Conservation (phyloP, 2,113 vertebrate genomes). For the Salvator merianae region DNA sequence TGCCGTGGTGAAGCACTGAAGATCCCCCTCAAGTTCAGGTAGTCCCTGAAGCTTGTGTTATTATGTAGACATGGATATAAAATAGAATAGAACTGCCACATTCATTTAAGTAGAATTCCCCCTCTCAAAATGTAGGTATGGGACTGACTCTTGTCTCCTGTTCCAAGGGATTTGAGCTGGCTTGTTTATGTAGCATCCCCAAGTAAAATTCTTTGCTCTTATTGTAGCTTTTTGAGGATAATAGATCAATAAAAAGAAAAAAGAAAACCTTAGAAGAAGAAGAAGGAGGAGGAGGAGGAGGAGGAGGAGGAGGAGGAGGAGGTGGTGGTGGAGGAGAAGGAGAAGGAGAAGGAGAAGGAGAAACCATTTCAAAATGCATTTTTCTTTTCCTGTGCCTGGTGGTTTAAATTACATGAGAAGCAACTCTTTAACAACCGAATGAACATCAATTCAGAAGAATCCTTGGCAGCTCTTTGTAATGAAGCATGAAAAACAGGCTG, state of each 20-base stretch:
- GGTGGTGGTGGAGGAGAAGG: no score
- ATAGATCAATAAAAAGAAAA: neutral
- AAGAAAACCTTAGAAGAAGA: no score
- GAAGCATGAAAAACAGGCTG: slow-evolving; percentile 8
- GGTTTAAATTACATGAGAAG: slow-evolving; percentile 19
- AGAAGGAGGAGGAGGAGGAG: no score
- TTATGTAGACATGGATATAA: neutral
- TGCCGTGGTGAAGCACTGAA: no score
- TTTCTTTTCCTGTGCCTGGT: slow-evolving; percentile 21
- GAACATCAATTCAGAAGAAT: slow-evolving; percentile 13
- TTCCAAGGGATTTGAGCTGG: neutral
- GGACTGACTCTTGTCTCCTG: neutral
- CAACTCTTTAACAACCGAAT: slow-evolving; percentile 23
- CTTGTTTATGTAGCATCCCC: neutral
- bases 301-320: no score
- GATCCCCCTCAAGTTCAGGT: neutral
- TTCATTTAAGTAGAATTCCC: neutral
- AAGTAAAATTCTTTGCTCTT: neutral
- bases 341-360: no score
- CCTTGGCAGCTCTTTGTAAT: neutral
- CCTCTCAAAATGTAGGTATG: neutral
- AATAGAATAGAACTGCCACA: neutral
- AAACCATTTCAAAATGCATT: slow-evolving; percentile 11
- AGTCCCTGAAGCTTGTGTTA: neutral
- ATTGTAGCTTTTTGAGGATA: neutral